phyloP scores from a whole-genome alignment of 2,888 invertebrate genomes.

The Hemithea aestivaria region DNA sequence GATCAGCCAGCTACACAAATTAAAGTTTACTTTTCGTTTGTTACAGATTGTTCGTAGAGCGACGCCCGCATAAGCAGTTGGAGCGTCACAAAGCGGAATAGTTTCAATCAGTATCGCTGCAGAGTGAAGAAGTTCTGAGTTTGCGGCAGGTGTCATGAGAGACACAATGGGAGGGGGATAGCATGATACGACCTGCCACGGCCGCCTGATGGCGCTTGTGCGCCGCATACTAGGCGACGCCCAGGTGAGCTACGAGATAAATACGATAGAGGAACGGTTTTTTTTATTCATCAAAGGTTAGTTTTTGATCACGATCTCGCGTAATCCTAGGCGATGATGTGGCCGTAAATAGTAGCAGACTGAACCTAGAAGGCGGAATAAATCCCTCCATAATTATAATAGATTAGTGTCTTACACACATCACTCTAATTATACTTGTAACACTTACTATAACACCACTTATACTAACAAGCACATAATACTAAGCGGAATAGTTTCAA shows the following conservation, averaged over 20 bases:
- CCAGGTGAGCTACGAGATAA: constrained; percentile 80
- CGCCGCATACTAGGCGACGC: constrained; percentile 91
- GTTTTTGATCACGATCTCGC: no score
- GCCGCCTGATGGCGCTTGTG: constrained; percentile 92
- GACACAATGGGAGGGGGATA: constrained; percentile 68
- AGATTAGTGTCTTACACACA: no score
- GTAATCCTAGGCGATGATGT: no score
- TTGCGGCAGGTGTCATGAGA: constrained; percentile 43
- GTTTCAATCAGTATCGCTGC: constrained; percentile 47
- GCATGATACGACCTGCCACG: constrained; percentile 78
- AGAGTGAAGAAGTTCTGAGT: constrained; percentile 36
- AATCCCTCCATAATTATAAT: no score
- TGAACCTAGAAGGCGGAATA: no score
- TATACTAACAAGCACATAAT: no score
- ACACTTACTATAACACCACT: no score
- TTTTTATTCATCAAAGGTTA: no score
- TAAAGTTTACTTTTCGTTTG: constrained; percentile 37
- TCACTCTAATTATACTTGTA: no score
- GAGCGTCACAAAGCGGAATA: constrained; percentile 47
- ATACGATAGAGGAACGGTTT: neutral
- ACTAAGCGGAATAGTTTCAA: constrained; percentile 53
- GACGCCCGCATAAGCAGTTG: constrained; percentile 33
- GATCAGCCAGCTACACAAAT: no score
- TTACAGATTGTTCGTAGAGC: constrained; percentile 46
- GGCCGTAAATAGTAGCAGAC: no score